Evolutionary conservation across 1,140 invertebrate genomes (phyloP).

Genomic region (Eufriesea mexicana): DNA sequence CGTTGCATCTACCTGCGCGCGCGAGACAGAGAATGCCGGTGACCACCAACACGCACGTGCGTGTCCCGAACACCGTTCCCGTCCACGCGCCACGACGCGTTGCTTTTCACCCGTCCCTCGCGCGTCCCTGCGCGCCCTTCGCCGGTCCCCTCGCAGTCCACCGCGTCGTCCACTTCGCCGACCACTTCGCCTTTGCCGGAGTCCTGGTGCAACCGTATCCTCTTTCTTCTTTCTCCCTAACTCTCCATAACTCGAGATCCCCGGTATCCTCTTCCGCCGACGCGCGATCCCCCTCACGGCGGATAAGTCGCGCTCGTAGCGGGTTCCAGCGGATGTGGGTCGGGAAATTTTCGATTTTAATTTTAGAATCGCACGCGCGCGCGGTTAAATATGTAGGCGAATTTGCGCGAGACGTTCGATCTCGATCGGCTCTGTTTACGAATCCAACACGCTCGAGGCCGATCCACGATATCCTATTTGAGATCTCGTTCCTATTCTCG

Average conservation of each 20-base stretch:
- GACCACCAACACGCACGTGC: constrained; percentile 19
- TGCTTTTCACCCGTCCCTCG: constrained; percentile 16
- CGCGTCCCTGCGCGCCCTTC: not conserved
- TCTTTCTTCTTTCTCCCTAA: too few species aligned
- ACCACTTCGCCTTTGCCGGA: too few species aligned
- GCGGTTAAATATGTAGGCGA: not conserved
- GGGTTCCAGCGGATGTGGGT: not conserved
- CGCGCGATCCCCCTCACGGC: too few species aligned
- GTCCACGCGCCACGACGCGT: constrained; percentile 19
- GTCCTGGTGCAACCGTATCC: too few species aligned
- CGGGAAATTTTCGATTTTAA: too few species aligned
- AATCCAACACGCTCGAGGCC: not conserved
- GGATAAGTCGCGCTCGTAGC: too few species aligned
- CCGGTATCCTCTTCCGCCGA: too few species aligned
- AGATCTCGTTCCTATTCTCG: constrained; percentile 38
- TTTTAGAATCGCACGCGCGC: too few species aligned
- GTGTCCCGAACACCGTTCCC: not conserved
- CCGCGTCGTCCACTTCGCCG: not conserved
- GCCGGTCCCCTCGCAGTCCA: not conserved
- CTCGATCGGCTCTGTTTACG: constrained; percentile 29
- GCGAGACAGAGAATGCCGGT: constrained; percentile 21
- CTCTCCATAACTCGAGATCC: too few species aligned
- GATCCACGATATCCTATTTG: constrained; percentile 27
- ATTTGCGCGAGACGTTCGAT: not conserved
- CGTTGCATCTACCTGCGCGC: constrained; percentile 55